Percentiles rank a stretch among this genome's conserved stretches.
phyloP scores from a whole-genome alignment of 2,113 vertebrate species.

The Pan paniscus region DNA sequence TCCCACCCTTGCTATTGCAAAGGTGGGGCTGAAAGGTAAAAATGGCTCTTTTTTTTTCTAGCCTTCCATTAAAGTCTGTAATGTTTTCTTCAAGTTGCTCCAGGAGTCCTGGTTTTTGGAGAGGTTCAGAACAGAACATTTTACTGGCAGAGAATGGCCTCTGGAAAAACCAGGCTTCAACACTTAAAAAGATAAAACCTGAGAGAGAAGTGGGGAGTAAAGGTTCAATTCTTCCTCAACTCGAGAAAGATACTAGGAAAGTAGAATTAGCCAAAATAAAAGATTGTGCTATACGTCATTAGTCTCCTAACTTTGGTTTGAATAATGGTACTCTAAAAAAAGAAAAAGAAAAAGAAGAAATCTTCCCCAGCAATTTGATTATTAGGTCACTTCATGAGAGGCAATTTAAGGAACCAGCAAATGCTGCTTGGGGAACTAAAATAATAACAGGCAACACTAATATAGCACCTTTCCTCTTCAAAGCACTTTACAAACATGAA shows the following conservation, averaged over 20 bases:
- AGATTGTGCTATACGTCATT: background rate
- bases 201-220: background rate
- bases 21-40: background rate
- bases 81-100: rapidly evolving
- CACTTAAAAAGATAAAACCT: background rate
- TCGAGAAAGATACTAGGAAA: background rate
- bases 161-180: background rate
- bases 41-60: background rate
- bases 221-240: background rate
- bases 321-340: background rate
- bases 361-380: slow-evolving; percentile 3
- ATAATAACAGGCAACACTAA: slow-evolving; percentile 69
- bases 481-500: slow-evolving; percentile 75
- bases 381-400: slow-evolving; percentile 62
- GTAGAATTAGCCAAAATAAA: background rate
- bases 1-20: background rate
- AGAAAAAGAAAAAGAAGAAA: background rate
- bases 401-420: slow-evolving; percentile 63
- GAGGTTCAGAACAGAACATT: background rate
- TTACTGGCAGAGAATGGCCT: background rate
- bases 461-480: slow-evolving; percentile 74
- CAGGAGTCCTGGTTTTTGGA: background rate
- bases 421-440: slow-evolving; percentile 46
- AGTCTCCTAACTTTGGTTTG: background rate
- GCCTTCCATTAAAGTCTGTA: rapidly evolving